phyloP scores from a whole-genome alignment of 2,888 invertebrate species.

The Mylabris sibirica region DNA sequence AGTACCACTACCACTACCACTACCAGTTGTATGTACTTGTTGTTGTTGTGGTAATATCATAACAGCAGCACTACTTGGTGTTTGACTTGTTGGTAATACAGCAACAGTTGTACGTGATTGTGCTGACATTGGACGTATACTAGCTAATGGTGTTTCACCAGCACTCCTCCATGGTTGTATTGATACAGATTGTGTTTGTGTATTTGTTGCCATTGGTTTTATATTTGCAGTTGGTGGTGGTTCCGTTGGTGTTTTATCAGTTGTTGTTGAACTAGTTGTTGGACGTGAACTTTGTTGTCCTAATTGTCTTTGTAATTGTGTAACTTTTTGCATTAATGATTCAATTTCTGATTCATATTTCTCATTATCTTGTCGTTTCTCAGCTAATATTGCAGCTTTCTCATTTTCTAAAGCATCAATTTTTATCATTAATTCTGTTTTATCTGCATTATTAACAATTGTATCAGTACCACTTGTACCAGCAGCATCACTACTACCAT shows the following conservation, averaged over 20 bases:
- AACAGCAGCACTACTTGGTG: conserved; percentile 60
- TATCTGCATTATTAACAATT: conserved; percentile 12
- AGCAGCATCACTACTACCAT: conserved; percentile 54
- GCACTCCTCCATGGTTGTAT: conserved; percentile 73
- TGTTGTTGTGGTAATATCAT: conserved; percentile 71
- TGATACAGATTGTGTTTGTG: conserved; percentile 65
- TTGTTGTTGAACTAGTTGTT: conserved; percentile 71
- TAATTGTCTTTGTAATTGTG: conserved; percentile 63
- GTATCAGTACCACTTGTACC: background rate
- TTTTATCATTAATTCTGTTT: conserved; percentile 65
- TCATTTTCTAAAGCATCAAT: conserved; percentile 73
- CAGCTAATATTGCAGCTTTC: conserved; percentile 65
- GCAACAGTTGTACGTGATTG: conserved; percentile 68
- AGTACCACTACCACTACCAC: conserved; percentile 50
- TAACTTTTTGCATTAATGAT: conserved; percentile 70
- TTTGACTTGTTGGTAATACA: conserved; percentile 79
- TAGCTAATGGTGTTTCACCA: conserved; percentile 86
- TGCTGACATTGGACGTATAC: conserved; percentile 89
- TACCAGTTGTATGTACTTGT: conserved; percentile 67
- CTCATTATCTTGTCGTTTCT: conserved; percentile 74
- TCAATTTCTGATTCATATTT: conserved; percentile 74
- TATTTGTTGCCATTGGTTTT: conserved; percentile 82
- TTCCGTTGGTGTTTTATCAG: conserved; percentile 66
- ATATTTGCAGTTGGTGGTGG: conserved; percentile 89
- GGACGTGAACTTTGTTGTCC: conserved; percentile 74